Conservation (phyloP, 1,140 invertebrate genomes). For the Propsilocerus akamusi region DNA sequence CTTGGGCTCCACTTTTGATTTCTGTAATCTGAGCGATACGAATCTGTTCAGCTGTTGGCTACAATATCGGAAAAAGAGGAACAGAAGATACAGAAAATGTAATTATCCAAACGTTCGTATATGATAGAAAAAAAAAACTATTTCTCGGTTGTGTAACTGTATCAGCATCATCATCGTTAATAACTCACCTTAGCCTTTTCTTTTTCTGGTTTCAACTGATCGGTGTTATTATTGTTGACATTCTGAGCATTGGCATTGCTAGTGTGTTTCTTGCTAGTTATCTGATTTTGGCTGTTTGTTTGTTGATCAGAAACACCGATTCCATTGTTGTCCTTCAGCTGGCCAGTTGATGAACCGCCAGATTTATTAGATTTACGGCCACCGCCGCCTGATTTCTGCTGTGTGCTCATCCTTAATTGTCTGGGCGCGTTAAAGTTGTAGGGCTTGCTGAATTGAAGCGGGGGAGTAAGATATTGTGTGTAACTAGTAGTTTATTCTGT, state of each 20-base stretch:
- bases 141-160: too few species aligned
- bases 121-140: too few species aligned
- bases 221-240: slow-evolving; percentile 15
- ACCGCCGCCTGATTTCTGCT: not conserved
- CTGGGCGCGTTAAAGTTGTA: too few species aligned
- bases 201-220: slow-evolving; percentile 23
- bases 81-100: too few species aligned
- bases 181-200: slow-evolving; percentile 19
- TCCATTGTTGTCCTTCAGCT: not conserved
- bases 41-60: slow-evolving; percentile 34
- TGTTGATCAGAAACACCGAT: not conserved
- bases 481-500: too few species aligned
- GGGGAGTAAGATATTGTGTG: too few species aligned
- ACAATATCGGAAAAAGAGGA: not conserved
- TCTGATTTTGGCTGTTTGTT: not conserved
- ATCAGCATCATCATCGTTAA: too few species aligned
- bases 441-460: too few species aligned
- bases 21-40: slow-evolving; percentile 51
- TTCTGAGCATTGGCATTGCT: not conserved
- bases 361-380: not conserved
- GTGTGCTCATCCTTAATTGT: not conserved
- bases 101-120: too few species aligned
- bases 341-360: not conserved
- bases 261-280: not conserved
- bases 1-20: slow-evolving; percentile 34